These are phyloP conservation scores for Crotophaga sulcirostris DNA, from an alignment of 2,113 vertebrate species.

Conservation along the genomic window DNA sequence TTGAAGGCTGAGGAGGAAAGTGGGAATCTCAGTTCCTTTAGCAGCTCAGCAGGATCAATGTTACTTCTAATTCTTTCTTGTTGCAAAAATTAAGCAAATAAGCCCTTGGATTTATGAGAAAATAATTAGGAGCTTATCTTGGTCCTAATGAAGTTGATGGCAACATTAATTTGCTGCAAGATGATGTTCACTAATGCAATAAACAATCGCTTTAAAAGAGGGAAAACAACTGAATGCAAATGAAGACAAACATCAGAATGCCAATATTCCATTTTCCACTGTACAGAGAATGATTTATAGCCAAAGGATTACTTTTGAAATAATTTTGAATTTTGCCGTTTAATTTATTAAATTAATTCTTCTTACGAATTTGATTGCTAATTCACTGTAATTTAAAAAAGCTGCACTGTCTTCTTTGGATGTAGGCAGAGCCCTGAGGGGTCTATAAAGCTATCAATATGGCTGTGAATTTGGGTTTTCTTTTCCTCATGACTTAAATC, in stretches of 20 bases:
- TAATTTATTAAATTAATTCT: slow-evolving; percentile 51
- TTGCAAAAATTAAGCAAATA: background rate
- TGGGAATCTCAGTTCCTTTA: background rate
- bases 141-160: background rate
- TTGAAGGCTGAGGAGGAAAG: background rate
- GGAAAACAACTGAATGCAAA: slow-evolving; percentile 26
- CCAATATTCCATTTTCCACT: slow-evolving; percentile 48
- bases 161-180: background rate
- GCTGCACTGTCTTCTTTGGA: background rate
- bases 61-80: background rate
- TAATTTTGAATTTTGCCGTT: slow-evolving; percentile 53
- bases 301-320: slow-evolving; percentile 49
- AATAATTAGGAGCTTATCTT: background rate
- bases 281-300: slow-evolving; percentile 3
- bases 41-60: background rate
- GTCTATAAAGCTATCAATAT: slow-evolving; percentile 57
- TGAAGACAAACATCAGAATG: slow-evolving; percentile 26
- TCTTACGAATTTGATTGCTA: slow-evolving; percentile 58
- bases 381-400: slow-evolving; percentile 61
- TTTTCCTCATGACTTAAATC: slow-evolving; percentile 31
- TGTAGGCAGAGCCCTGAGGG: slow-evolving; percentile 19
- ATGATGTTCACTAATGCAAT: background rate
- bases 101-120: background rate
- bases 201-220: slow-evolving; percentile 16
- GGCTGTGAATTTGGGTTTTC: slow-evolving; percentile 29